These are phyloP conservation scores for Zaprionus inermis DNA, from an alignment of 1,140 invertebrate species.

Conservation along the genomic window DNA sequence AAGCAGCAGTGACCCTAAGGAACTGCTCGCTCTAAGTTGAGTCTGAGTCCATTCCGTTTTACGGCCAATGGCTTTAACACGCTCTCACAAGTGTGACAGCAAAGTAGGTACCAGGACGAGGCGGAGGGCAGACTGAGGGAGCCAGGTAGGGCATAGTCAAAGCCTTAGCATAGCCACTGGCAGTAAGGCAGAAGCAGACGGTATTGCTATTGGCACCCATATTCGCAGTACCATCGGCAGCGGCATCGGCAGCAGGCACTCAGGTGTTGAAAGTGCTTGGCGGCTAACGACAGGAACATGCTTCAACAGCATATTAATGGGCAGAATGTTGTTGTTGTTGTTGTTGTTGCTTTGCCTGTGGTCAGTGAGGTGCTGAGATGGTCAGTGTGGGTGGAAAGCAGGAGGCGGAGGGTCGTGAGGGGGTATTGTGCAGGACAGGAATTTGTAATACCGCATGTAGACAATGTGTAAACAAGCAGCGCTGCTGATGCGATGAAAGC, in stretches of 20 bases:
- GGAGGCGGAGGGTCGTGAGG: neutral
- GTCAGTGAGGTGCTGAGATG: constrained; percentile 19
- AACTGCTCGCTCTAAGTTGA: neutral
- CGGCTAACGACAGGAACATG: constrained; percentile 58
- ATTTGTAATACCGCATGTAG: constrained; percentile 51
- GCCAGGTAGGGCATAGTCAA: neutral
- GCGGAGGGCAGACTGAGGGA: neutral
- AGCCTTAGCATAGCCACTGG: neutral
- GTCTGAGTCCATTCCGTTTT: neutral
- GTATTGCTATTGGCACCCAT: neutral
- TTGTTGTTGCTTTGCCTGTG: constrained; percentile 8
- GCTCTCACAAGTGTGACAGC: constrained; percentile 7
- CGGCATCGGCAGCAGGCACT: constrained; percentile 28
- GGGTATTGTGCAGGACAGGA: neutral
- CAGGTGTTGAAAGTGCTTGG: constrained; percentile 52
- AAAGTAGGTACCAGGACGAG: neutral
- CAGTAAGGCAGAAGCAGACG: neutral
- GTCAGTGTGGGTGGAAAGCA: neutral
- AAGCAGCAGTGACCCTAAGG: neutral
- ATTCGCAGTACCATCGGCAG: neutral
- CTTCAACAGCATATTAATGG: constrained; percentile 65
- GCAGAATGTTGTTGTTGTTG: constrained; percentile 26
- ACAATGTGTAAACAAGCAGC: constrained; percentile 74
- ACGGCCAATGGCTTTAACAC: constrained; percentile 17
- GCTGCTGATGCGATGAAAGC: constrained; percentile 23